Base-by-base conservation (phyloP, 2,888 invertebrate genomes). In the Pandemis cinnamomeana region DNA sequence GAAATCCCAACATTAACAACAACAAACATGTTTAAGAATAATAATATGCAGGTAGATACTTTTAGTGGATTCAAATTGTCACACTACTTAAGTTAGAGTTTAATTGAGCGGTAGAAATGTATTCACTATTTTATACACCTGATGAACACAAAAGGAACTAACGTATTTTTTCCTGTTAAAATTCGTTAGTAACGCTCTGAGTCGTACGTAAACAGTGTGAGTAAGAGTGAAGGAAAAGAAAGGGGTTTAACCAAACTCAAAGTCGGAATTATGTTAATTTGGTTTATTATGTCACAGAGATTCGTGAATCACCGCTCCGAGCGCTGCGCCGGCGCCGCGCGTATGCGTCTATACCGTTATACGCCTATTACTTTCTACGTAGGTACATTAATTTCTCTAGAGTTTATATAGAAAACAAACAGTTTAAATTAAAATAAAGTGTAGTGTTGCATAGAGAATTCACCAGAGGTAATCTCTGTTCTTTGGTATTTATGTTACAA, bases 201-300 rank as follows among this genome's bases (percentile, higher is more conserved):
- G 70, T 68, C 71, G 73, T 62, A 62, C 58, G 76, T 69, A 75
- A 73, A 73, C 77, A 76, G 74, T 72, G 77, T 80, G 80, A 81
- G 80, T 80, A 81, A 81, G 81, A 81, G 81, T 88, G 85, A 88
- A 85, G 87, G 84, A 87, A 89, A 88, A 83, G 86, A 86, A 86
- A 86, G 87, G 85, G 86, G 86, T 86, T 86, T 80, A 82, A 81
- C 84, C 83, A 82, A 87, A 87, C 84, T 83, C 80, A 80, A 73
- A 80, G 75, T 83, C 84, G 79, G 87, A 88, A 87, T 88, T 90
- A 92, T 91, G 92, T 89, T 91, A 91, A 93, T 92, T 91, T 83
- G 80, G 89, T 87, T 91, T 90, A 93, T 94, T 94, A 94, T 93
- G 93, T 94, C 93, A 93, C 92, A 62, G 85, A 85, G 86, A 85